Evolutionary conservation across 2,113 vertebrate genomes (phyloP), one percentile per base, ranked within the genome.

Genomic region (Myiagra hebetior): DNA sequence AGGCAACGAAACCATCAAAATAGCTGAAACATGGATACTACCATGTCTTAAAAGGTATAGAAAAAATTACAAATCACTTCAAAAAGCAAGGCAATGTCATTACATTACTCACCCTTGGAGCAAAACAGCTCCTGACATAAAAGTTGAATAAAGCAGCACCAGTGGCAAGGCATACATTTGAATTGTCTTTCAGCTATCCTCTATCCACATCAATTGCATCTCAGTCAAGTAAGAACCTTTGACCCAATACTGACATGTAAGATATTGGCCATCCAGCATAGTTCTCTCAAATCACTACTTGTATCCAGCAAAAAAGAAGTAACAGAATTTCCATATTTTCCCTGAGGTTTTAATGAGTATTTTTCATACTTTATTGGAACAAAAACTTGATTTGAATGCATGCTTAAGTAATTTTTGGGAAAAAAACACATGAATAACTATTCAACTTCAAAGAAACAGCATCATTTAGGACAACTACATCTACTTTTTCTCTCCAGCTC

Each of bases 261-360:
- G 19, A 52, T 44, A 72, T 4, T 44, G 35, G 19, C 35, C 53
- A 81, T 53, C 21, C 56, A 77, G 33, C 0, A 0, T 2, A 55
- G 50, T 20, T 73, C 67, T 83, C 4, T 0, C 18, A 83, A 69
- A 73, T 49, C 53, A 46, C 11, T 33, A 59, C 13, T 21, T 1
- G 3, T 24, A 41, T 63, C 73, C 6, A 20, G 30, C 26, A 92
- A 81, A 84, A 27, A 7, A 4, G 5, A 67, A 86, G 9, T 8
- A 56, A 53, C 0, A 69, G 5, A 33, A 70, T 79, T 70, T 50
- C 16, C 13, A 4, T 41, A 24, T 37, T 79, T 55, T 17, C n/a
- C 6, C 7, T 52, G 59, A 77, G 11, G 8, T 46, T 86, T 53
- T 59, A 20, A n/a, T 15, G 9, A 79, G 3, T 50, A 27, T 42